Evolutionary conservation across 2,113 vertebrate species (phyloP), one percentile per base, ranked within the genome.

Genomic region (Pungitius pungitius): DNA sequence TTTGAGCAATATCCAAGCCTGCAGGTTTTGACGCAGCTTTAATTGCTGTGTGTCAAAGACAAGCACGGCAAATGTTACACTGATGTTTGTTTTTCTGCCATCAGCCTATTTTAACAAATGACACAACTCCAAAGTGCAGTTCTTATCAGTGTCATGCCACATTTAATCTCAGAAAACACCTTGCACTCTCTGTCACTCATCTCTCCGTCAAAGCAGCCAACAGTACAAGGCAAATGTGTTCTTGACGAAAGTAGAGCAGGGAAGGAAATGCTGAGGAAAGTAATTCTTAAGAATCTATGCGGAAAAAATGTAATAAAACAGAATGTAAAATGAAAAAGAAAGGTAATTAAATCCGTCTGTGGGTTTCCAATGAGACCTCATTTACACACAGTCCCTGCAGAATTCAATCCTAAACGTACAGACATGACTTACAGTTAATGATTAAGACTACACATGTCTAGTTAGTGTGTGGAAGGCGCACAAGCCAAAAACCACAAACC

Each of bases 91-190:
- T 77, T 84, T 58, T 60, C 37, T 5, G 30, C 67, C 58, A 73
- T 58, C 69, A 54, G 77, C 84, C 78, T 67, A 81, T 75, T 80
- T 80, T 51, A 75, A 75, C 40, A 89, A 85, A 76, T 73, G 74
- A 76, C 80, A 78, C 43, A 42, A 73, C 62, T 70, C 68, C 61
- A 59, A 57, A 72, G 47, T 63, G 59, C 0, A n/a, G 42, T 55
- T 77, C 56, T 87, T 78, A 79, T 88, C 80, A 43, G 65, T 39
- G 40, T 72, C 77, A 73, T 56, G 74, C 64, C 63, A 43, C 64
- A 73, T 73, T 68, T 60, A 82, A 82, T 78, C 67, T 82, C 70
- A 45, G 43, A 63, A 63, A 84, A 75, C 70, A 86, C 82, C 80
- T 83, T 81, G 69, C 63, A 35, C 51, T 30, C 49, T 54, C 67